Evolutionary conservation across 1,140 invertebrate species (phyloP), one percentile per base, ranked within the genome.

Genomic region (Telenomus remus): DNA sequence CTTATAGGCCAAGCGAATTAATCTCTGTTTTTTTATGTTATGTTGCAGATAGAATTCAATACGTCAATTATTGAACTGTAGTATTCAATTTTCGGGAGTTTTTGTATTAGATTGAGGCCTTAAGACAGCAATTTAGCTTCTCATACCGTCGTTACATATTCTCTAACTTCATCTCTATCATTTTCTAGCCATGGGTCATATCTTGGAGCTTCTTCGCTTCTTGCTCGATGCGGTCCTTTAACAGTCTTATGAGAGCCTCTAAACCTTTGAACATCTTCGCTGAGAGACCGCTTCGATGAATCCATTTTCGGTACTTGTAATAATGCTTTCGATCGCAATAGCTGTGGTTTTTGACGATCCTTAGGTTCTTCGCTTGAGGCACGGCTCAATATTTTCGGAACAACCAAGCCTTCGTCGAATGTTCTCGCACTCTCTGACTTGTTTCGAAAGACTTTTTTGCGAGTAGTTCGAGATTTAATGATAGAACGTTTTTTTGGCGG

Each of bases 71-170:
- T 14, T 37, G 34, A 59, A 49, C 5, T 49, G 44, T 10, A 39
- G 10, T 12, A 8, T 49, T 16, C 34, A 3, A 9, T 47, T 47
- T 4, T 2, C 1, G 9, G 19, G 19, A 27, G 19, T 27, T 6
- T 27, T 27, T 27, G 19, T 27, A 27, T 27, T 1, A 27, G 19
- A 1, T 27, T 27, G 6, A 27, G 19, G 19, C 19, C 19, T 27
- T 27, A 27, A 27, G 19, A 27, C 19, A 27, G 19, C 19, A 27
- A 27, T 27, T 27, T 27, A 3, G 19, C 19, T 27, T 27, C 19
- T 78, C 68, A 88, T 51, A 88, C 87, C 12, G 87, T 88, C 0
- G 87, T 88, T 19, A 88, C 87, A 71, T 88, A 88, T 60, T 88
- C 79, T n/a, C 81, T 70, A 16, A 88, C 56, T 70, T 87, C 63